phyloP scores from a whole-genome alignment of 2,888 invertebrate species.

The Thymelicus acteon region DNA sequence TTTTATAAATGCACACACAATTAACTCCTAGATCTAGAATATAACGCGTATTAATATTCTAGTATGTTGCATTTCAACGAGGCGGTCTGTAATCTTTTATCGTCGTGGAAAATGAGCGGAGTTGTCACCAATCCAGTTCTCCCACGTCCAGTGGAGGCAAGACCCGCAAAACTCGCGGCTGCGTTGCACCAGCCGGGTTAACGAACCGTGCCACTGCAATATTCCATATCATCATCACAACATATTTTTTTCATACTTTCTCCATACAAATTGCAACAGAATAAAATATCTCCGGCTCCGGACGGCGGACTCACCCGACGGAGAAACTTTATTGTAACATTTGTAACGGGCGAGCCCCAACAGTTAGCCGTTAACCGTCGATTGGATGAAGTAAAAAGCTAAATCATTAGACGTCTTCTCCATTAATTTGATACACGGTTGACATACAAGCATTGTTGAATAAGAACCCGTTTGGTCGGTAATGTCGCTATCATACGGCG shows the following conservation, averaged over 20 bases:
- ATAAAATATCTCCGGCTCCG: constrained; percentile 10
- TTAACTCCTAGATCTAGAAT: constrained; percentile 60
- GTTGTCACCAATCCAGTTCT: constrained; percentile 74
- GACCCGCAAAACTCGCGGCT: constrained; percentile 47
- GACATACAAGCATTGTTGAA: constrained; percentile 35
- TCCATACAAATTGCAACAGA: constrained; percentile 8
- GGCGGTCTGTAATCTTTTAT: constrained; percentile 47
- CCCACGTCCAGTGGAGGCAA: constrained; percentile 66
- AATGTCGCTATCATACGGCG: constrained; percentile 22
- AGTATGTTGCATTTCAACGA: constrained; percentile 54
- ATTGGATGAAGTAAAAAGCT: constrained; percentile 27
- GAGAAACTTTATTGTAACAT: constrained; percentile 17
- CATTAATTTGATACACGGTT: constrained; percentile 36
- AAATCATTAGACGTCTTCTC: constrained; percentile 32
- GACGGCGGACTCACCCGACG: constrained; percentile 1
- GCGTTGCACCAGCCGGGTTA: constrained; percentile 62
- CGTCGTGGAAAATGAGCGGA: constrained; percentile 56
- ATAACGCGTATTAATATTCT: constrained; percentile 62
- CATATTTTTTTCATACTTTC: constrained; percentile 29
- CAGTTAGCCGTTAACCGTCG: constrained; percentile 23
- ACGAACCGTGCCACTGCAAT: constrained; percentile 59
- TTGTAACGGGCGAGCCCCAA: constrained; percentile 21
- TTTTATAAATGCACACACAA: constrained; percentile 16
- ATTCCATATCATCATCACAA: constrained; percentile 42
- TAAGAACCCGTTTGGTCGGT: constrained; percentile 31